Evolutionary conservation across 2,888 invertebrate genomes (phyloP).

Genomic region (Eupithecia dodoneata): DNA sequence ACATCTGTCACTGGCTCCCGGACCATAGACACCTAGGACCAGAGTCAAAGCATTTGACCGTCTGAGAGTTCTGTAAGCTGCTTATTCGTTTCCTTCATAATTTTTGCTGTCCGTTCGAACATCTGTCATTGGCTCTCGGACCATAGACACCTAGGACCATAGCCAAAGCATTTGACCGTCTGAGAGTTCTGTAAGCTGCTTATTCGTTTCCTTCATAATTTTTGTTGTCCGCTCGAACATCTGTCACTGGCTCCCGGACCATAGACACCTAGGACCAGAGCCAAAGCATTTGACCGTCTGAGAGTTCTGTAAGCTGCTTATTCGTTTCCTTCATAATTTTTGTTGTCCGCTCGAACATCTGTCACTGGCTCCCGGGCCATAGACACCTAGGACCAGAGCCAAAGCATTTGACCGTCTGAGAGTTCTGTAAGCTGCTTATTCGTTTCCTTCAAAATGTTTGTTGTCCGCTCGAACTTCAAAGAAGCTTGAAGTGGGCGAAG

Average conservation of each 20-base stretch:
- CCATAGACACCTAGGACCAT: too few species aligned
- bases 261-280: too few species aligned
- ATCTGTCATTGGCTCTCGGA: too few species aligned
- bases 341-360: constrained; percentile 19
- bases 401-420: background rate
- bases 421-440: constrained; percentile 7
- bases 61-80: too few species aligned
- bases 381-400: too few species aligned
- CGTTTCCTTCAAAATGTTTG: constrained; percentile 29
- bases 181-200: constrained; percentile 3
- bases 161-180: background rate
- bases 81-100: too few species aligned
- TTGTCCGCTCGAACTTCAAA: constrained; percentile 23
- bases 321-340: constrained; percentile 28
- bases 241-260: too few species aligned
- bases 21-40: too few species aligned
- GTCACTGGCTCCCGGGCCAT: too few species aligned
- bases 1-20: too few species aligned
- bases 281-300: constrained; percentile 1
- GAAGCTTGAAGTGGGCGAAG: constrained; percentile 34
- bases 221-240: constrained; percentile 21
- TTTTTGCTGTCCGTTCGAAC: too few species aligned
- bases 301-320: constrained; percentile 6
- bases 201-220: constrained; percentile 26
- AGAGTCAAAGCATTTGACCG: too few species aligned